Base-by-base conservation (phyloP, 2,888 invertebrate species). In the Eupithecia tripunctaria region DNA sequence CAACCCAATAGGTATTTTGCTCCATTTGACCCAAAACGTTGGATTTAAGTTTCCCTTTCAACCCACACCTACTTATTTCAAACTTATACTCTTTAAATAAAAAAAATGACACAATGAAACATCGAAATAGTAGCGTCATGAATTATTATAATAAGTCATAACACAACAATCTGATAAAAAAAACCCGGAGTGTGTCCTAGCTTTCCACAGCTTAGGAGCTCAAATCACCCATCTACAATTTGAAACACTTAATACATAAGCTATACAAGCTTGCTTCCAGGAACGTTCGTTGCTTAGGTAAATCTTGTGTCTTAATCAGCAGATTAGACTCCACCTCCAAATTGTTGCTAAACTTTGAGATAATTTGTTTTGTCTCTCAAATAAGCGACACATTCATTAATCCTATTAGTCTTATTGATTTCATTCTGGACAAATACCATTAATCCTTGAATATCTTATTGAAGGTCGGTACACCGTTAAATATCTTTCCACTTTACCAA, bases 271-370 rank as follows among this genome's bases (percentile, higher is more conserved):
- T 64, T 41, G 38, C 64, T 21, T 64, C 64, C 5, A 21, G 64
- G 14, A 41, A 64, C 64, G 38, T 25, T 4, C 21, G 21, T 41
- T 64, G 38, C 64, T 25, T 65, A 25, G 25, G 56, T 56, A 56
- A 41, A 65, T 65, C 41, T 65, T 65, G 41, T 65, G 41, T 18
- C 41, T 41, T 8, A 41, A 65, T 41, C 41, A 21, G 64, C 15
- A 27, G 41, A 65, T 41, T 18, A 65, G 38, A 65, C 41, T 65
- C 64, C 38, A 41, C 38, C 21, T 64, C 36, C 25, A 41, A 21
- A 25, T 25, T 65, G 64, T 41, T 65, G 10, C 3, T 12, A 14
- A 25, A 25, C 56, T 56, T 47, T 25, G 14, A 60, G 18, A 29
- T 18, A 6, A 18, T 29, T 60, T 12, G 25, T 51, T 56, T 25